phyloP scores from a whole-genome alignment of 1,140 invertebrate genomes.

The Drosophila eugracilis region DNA sequence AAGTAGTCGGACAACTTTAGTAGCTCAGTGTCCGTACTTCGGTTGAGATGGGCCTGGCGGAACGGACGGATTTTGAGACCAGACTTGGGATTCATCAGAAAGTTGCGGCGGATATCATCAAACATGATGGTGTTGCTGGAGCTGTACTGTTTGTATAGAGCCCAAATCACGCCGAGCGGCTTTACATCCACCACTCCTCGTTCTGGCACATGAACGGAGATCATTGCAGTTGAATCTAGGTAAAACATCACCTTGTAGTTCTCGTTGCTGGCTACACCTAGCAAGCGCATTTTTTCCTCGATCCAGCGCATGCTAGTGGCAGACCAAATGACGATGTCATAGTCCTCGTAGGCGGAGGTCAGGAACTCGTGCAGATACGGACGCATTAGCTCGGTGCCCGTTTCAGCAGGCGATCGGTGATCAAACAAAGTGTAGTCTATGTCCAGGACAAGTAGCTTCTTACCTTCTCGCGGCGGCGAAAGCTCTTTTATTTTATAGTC shows the following conservation, averaged over 20 bases:
- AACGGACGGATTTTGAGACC: conserved; percentile 96
- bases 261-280: conserved; percentile 93
- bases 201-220: conserved; percentile 92
- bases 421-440: conserved; percentile 99
- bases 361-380: conserved; percentile 98
- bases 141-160: conserved; percentile 94
- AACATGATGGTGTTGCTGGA: conserved; percentile 99
- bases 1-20: conserved; percentile 94
- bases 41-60: conserved; percentile 94
- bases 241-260: conserved; percentile 97
- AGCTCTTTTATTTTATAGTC: conserved; percentile 94
- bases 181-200: conserved; percentile 92
- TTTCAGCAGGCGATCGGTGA: conserved; percentile 95
- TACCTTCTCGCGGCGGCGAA: conserved; percentile 92
- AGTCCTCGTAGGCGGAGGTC: conserved; percentile 94
- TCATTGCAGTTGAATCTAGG: conserved; percentile 96
- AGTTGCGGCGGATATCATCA: conserved; percentile 98
- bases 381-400: conserved; percentile 95
- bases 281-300: conserved; percentile 97
- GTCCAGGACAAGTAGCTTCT: conserved; percentile 97
- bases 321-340: conserved; percentile 96
- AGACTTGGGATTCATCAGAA: conserved; percentile 98
- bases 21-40: conserved; percentile 93
- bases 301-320: conserved; percentile 99
- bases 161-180: conserved; percentile 98